A percentile compares a stretch with the other conserved stretches of the same genome.
Evolutionary conservation across 2,113 vertebrate species (phyloP).

Genomic region (Brachypteracias leptosomus): DNA sequence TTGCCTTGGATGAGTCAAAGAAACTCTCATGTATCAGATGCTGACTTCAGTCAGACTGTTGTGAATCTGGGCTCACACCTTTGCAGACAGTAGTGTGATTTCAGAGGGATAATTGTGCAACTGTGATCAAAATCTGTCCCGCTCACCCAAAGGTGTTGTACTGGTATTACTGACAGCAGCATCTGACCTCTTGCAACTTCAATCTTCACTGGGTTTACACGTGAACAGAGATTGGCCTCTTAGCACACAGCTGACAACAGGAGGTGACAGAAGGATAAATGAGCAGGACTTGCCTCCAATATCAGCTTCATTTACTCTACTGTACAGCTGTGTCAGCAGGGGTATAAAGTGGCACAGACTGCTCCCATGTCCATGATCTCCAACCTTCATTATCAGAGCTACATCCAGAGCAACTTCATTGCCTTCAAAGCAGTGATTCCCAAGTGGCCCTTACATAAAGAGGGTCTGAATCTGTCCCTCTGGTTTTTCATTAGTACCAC

Average conservation of each 20-base stretch:
- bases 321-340: not conserved
- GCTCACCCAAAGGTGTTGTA: not conserved
- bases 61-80: not conserved
- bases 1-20: conserved; percentile 30
- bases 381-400: not conserved
- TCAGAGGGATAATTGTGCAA: not conserved
- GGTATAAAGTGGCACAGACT: not conserved
- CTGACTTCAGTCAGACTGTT: not conserved
- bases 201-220: not conserved
- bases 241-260: not conserved
- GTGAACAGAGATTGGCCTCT: accelerated
- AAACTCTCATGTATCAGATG: conserved; percentile 12
- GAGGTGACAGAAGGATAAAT: not conserved
- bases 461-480: not conserved
- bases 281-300: not conserved
- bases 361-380: not conserved
- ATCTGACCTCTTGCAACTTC: not conserved
- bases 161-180: not conserved
- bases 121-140: not conserved
- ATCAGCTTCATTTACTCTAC: not conserved
- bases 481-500: not conserved
- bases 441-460: not conserved
- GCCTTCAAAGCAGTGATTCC: not conserved
- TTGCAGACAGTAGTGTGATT: not conserved
- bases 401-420: not conserved